Evolutionary conservation across 2,113 vertebrate genomes (phyloP), one percentile per base, ranked within the genome.

Genomic region (Lates calcarifer): DNA sequence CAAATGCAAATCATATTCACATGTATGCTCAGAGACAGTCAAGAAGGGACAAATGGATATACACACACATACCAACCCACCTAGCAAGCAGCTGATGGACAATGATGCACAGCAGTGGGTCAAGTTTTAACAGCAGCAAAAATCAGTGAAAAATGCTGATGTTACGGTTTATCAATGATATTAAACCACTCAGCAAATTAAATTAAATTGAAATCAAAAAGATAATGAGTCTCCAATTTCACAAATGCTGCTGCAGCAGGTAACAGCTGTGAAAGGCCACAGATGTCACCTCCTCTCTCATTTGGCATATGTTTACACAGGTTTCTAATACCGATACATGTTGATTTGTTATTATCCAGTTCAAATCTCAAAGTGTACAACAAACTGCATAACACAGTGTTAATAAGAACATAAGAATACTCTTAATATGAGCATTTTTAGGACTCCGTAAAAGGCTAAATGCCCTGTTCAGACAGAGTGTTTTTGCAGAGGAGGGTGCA

Each of bases 251-350:
- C 31, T 65, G 75, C 45, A 57, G 77, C 31, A 69, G 67, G 39
- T 51, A 76, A 76, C 79, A 69, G 83, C 79, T 76, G 70, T 31
- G 47, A 72, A 56, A 66, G 22, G 29, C 26, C 12, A 26, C 26
- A n/a, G 2, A 65, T 60, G 17, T 60, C 3, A 0, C 41, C 9
- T 35, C 43, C 41, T 60, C 51, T 53, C 24, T 31, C 22, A 60
- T 56, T 28, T 13, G 15, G 28, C 31, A 14, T 29, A 29, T 58
- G 24, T 65, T 65, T 66, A 33, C 55, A 39, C 10, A 1, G 10
- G 56, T 24, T 70, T 62, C 70, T 61, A n/a, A 43, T 72, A 13
- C 12, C 55, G 45, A 31, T 43, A n/a, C 26, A 4, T 37, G 22
- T 43, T 53, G 49, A 75, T 61, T 26, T 39, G 2, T 17, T 20